phyloP scores from a whole-genome alignment of 2,888 invertebrate genomes.

The Apamea epomidion region DNA sequence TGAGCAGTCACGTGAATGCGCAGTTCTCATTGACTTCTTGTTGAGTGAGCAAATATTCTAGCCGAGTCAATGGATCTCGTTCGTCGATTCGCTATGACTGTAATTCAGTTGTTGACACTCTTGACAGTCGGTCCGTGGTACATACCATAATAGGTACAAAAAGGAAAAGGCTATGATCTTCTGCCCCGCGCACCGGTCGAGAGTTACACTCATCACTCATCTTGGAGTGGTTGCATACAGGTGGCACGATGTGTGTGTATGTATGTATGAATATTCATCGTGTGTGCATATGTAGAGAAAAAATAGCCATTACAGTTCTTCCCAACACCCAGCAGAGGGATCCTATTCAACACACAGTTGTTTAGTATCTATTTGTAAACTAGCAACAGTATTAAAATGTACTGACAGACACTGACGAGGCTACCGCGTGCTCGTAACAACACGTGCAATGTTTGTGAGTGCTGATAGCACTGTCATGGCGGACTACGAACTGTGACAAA shows the following conservation, averaged over 20 bases:
- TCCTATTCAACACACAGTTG: neutral
- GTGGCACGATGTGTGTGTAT: neutral
- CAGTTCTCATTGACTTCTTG: neutral
- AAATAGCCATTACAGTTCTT: neutral
- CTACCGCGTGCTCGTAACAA: neutral
- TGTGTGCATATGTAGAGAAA: neutral
- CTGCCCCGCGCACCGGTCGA: neutral
- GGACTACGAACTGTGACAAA: conserved; percentile 13
- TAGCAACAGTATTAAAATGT: neutral
- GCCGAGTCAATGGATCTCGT: neutral
- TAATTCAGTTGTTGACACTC: conserved; percentile 6
- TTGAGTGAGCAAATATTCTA: neutral
- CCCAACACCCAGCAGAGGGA: neutral
- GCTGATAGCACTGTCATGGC: conserved; percentile 45
- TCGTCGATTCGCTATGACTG: neutral
- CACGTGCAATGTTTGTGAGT: conserved; percentile 17
- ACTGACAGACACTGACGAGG: conserved; percentile 3
- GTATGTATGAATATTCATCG: too few species aligned
- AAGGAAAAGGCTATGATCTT: neutral
- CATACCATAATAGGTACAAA: neutral
- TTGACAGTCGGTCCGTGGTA: neutral
- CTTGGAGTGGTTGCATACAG: conserved; percentile 14
- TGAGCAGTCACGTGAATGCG: neutral
- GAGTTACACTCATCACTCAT: neutral
- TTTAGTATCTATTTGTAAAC: conserved; percentile 6